Evolutionary conservation across 2,113 vertebrate genomes (phyloP).

Genomic region (Oceanodroma tethys): DNA sequence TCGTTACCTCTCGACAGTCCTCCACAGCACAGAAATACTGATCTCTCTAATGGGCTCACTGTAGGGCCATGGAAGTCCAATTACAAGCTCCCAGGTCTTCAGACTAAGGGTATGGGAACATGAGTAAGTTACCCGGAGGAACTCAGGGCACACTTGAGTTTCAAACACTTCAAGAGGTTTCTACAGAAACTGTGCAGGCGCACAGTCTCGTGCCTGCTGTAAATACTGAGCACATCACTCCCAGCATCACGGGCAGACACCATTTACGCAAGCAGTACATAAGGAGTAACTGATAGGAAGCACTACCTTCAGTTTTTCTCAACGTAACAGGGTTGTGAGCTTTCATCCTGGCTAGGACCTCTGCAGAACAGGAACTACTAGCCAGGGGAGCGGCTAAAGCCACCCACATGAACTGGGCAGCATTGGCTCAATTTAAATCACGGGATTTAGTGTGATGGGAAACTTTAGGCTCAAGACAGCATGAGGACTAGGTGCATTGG

Average conservation of each 20-base stretch:
- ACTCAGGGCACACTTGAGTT: background rate
- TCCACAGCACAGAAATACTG: background rate
- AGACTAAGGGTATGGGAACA: background rate
- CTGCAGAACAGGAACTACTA: background rate
- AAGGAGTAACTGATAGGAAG: background rate
- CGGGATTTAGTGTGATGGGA: accelerated
- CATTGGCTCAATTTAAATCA: background rate
- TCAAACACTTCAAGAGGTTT: background rate
- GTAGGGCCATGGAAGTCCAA: background rate
- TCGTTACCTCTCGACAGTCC: background rate
- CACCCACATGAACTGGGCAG: background rate
- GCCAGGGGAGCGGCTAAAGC: background rate
- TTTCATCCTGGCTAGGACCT: background rate
- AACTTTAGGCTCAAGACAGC: background rate
- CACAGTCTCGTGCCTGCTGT: accelerated
- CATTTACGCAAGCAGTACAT: accelerated
- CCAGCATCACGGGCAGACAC: background rate
- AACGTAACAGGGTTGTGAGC: too few species aligned
- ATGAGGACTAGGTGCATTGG: background rate
- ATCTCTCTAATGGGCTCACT: background rate
- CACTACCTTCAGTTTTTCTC: background rate
- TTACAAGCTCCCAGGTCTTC: background rate
- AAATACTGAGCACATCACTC: background rate
- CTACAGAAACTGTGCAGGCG: background rate
- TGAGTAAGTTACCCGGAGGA: background rate